These are phyloP conservation scores for Notospermus geniculatus DNA, from an alignment of 1,140 invertebrate species.

Conservation along the genomic window DNA sequence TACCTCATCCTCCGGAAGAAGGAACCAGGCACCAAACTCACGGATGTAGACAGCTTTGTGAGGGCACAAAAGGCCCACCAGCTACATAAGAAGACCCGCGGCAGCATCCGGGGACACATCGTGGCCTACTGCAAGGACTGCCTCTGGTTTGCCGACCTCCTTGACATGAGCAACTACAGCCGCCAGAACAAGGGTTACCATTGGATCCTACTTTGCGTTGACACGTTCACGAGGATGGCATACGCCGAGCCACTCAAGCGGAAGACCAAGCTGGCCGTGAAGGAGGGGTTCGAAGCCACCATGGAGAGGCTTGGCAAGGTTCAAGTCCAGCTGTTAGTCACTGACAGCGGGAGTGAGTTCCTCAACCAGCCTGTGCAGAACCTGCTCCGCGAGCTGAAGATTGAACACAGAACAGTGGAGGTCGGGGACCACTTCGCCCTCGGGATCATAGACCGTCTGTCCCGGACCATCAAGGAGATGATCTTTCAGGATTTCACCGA, in stretches of 20 bases:
- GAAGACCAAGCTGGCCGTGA: background rate
- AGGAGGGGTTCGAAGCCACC: background rate
- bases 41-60: background rate
- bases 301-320: background rate
- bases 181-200: background rate
- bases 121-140: too few species aligned
- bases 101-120: background rate
- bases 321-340: background rate
- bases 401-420: slow-evolving; percentile 5
- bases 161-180: background rate
- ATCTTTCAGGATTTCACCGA: too few species aligned
- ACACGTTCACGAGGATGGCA: background rate
- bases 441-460: too few species aligned
- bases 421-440: too few species aligned
- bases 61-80: background rate
- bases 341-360: background rate
- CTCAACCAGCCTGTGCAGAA: background rate
- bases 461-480: too few species aligned
- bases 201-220: too few species aligned
- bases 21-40: background rate
- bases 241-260: background rate
- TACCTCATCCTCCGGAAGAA: background rate
- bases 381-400: background rate
- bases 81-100: slow-evolving; percentile 1
- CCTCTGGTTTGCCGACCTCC: background rate